Conservation (phyloP, 2,888 invertebrate species). For the Cheilosia vernalis region DNA sequence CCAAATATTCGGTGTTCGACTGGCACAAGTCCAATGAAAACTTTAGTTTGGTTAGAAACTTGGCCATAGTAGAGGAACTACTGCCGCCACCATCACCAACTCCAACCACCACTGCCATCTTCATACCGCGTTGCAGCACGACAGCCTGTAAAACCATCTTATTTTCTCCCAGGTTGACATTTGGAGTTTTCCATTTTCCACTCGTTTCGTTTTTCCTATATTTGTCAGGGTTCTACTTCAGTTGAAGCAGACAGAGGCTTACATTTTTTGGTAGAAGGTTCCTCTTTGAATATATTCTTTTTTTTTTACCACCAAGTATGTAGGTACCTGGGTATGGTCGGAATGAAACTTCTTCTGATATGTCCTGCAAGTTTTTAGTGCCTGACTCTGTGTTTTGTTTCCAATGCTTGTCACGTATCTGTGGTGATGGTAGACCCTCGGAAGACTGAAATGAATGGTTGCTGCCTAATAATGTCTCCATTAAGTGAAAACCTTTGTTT, state of each 20-base stretch:
- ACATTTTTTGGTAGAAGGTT: slow-evolving; percentile 22
- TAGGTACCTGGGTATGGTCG: slow-evolving; percentile 49
- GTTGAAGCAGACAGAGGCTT: slow-evolving; percentile 26
- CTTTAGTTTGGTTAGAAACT: slow-evolving; percentile 73
- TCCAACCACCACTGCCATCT: slow-evolving; percentile 52
- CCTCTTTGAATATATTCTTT: background rate
- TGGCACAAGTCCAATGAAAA: slow-evolving; percentile 75
- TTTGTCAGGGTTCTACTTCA: slow-evolving; percentile 32
- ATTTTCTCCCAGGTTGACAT: slow-evolving; percentile 71
- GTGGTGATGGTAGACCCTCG: slow-evolving; percentile 13
- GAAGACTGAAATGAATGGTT: slow-evolving; percentile 36
- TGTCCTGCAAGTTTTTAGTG: slow-evolving; percentile 24
- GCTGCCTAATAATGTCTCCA: slow-evolving; percentile 40
- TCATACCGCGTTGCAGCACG: slow-evolving; percentile 60
- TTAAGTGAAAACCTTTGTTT: slow-evolving; percentile 20
- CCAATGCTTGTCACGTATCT: slow-evolving; percentile 51
- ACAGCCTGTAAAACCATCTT: slow-evolving; percentile 73
- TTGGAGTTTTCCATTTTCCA: slow-evolving; percentile 66
- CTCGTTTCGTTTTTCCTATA: slow-evolving; percentile 12
- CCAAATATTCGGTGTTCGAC: slow-evolving; percentile 74
- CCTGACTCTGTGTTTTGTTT: slow-evolving; percentile 18
- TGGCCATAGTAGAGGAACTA: slow-evolving; percentile 52
- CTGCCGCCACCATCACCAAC: slow-evolving; percentile 42
- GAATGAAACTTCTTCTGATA: slow-evolving; percentile 22
- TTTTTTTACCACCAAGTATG: slow-evolving; percentile 11